Base-by-base conservation (phyloP, 2,113 vertebrate species). In the Synodontis membranacea region DNA sequence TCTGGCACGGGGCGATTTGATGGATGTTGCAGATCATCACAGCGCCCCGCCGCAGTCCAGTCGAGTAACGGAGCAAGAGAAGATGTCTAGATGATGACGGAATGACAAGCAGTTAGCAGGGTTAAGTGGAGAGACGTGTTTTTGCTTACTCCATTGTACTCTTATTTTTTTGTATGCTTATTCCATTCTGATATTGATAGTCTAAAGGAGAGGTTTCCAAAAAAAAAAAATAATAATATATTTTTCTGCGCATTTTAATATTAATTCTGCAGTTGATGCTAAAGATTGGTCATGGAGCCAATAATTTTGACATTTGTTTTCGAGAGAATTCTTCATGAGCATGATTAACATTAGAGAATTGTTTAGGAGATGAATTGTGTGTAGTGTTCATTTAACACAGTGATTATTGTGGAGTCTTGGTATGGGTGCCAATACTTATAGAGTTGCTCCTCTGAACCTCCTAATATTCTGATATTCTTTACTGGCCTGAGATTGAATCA, bases 21-120 rank as follows among this genome's bases (percentile, higher is more conserved):
- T 88, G 66, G 86, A 90, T 86, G 87, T 87, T 62, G 79, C 70
- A 91, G 87, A 88, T 91, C 88, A 87, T 84, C 78, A 80, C 82
- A 48, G 79, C 80, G 74, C 79, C 56, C 75, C 72, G 62, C 64
- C 48, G 52, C 74, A 72, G 56, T 72, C 74, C 58, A 31, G 74
- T 46, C 42, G 62, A 78, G 56, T 83, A 84, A 86, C 21, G 76
- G 83, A 76, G 74, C 56, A 56, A 74, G 48, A 54, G 74, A 70
- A 79, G 75, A 84, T 11, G 21, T 44, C 4, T 7, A 3, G 31
- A 82, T 76, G 83, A 68, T 70, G 56, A 82, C n/a, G 70, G 46
- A 42, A 86, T 11, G 25, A 46, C 37, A 21, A 3, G 5, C 31
- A 23, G 81, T 88, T 58, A 66, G 48, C 12, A 19, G 84, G 58